Conservation (phyloP, 2,888 invertebrate species). For the Proisotoma minuta region DNA sequence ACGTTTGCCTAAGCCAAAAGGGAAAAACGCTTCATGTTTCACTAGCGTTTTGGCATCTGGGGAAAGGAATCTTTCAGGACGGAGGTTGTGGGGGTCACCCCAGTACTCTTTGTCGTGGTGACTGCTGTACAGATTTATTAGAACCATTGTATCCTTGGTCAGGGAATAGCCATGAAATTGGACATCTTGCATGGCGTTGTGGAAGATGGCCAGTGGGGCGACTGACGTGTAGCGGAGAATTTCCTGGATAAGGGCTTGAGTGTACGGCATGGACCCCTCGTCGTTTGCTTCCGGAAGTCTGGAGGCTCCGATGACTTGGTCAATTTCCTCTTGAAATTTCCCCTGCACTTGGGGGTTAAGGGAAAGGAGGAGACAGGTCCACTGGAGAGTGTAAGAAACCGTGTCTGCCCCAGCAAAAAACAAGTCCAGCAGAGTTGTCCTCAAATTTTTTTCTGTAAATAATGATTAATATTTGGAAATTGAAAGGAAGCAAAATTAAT, state of each 20-base stretch:
- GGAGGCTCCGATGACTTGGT: slow-evolving; percentile 65
- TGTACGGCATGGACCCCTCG: slow-evolving; percentile 25
- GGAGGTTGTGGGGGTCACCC: slow-evolving; percentile 37
- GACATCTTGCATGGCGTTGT: slow-evolving; percentile 19
- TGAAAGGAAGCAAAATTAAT: background rate
- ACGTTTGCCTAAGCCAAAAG: slow-evolving; percentile 30
- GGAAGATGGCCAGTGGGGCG: slow-evolving; percentile 28
- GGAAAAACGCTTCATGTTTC: slow-evolving; percentile 34
- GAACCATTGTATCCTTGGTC: slow-evolving; percentile 35
- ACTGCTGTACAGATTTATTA: slow-evolving; percentile 32
- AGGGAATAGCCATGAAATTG: slow-evolving; percentile 21
- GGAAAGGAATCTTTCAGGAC: slow-evolving; percentile 38
- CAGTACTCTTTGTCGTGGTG: slow-evolving; percentile 34
- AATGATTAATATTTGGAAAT: background rate
- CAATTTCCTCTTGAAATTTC: slow-evolving; percentile 73
- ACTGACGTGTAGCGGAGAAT: slow-evolving; percentile 18
- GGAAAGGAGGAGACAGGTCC: slow-evolving; percentile 69
- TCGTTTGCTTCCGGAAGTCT: slow-evolving; percentile 67
- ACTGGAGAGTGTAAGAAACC: slow-evolving; percentile 71
- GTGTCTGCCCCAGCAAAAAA: slow-evolving; percentile 85
- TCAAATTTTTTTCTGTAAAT: slow-evolving; percentile 62
- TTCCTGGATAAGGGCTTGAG: slow-evolving; percentile 27
- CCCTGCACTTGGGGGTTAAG: slow-evolving; percentile 67
- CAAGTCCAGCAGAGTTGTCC: slow-evolving; percentile 77
- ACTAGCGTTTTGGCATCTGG: slow-evolving; percentile 22